phyloP scores from a whole-genome alignment of 2,113 vertebrate genomes.

The Myiozetetes cayanensis region DNA sequence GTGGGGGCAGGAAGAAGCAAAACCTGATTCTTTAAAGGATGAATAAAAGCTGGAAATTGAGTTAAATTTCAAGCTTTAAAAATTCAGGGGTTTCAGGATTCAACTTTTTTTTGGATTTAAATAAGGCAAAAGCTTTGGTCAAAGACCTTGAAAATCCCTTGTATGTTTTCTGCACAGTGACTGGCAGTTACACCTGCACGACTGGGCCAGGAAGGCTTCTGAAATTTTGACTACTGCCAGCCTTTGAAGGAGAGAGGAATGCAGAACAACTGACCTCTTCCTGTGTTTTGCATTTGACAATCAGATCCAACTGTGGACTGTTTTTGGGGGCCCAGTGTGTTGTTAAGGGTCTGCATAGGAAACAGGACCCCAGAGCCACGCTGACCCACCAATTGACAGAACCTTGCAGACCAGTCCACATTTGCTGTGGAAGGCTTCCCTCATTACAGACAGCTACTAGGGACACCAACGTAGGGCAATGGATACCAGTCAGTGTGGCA shows the following conservation, averaged over 20 bases:
- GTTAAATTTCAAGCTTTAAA: not conserved
- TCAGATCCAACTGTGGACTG: not conserved
- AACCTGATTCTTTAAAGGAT: not conserved
- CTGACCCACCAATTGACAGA: not conserved
- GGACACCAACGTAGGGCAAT: not conserved
- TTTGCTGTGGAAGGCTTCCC: not conserved
- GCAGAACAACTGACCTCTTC: not conserved
- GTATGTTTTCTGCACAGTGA: not conserved
- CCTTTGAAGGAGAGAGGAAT: not conserved
- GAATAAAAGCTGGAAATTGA: not conserved
- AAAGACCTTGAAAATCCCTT: not conserved
- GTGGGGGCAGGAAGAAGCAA: not conserved
- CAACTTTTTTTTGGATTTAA: not conserved
- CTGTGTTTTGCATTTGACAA: not conserved
- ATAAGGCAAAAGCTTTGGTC: not conserved
- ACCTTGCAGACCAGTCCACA: not conserved
- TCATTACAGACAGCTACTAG: not conserved
- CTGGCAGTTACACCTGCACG: not conserved
- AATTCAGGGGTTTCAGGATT: not conserved
- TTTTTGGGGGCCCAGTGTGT: not conserved
- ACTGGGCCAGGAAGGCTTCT: not conserved
- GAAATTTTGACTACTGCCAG: not conserved
- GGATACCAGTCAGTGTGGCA: not conserved
- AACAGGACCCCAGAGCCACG: accelerated
- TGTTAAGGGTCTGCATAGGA: not conserved